Conservation (phyloP, 2,888 invertebrate species). For the Empis livida region DNA sequence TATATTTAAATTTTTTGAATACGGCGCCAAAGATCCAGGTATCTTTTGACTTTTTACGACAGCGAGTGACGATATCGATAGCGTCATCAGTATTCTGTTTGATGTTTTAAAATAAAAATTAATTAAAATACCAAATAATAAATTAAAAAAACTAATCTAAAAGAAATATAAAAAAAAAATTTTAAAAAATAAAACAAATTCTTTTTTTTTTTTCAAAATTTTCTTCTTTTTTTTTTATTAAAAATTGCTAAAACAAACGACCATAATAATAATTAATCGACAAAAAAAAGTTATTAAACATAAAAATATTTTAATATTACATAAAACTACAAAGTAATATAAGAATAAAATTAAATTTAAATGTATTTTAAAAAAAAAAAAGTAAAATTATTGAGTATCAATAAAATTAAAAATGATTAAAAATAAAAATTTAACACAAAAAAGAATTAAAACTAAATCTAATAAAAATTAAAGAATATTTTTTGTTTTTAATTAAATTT, state of each 20-base stretch:
- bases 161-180: neutral
- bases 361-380: neutral
- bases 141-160: neutral
- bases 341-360: neutral
- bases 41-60: too few species aligned
- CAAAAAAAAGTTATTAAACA: neutral
- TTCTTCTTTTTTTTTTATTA: neutral
- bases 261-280: neutral
- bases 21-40: too few species aligned
- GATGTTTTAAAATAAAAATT: too few species aligned
- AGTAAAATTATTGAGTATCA: conserved; percentile 2
- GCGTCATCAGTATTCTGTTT: too few species aligned
- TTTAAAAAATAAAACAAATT: neutral
- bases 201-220: neutral
- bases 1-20: too few species aligned
- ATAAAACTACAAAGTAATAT: neutral
- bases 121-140: neutral
- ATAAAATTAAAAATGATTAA: neutral
- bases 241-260: neutral
- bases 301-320: neutral
- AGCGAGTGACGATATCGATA: too few species aligned
- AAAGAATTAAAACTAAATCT: neutral
- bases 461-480: neutral
- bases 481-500: too few species aligned
- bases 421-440: neutral